Evolutionary conservation across 2,113 vertebrate species (phyloP), one percentile per base, ranked within the genome.

Genomic region (Smithornis capensis): DNA sequence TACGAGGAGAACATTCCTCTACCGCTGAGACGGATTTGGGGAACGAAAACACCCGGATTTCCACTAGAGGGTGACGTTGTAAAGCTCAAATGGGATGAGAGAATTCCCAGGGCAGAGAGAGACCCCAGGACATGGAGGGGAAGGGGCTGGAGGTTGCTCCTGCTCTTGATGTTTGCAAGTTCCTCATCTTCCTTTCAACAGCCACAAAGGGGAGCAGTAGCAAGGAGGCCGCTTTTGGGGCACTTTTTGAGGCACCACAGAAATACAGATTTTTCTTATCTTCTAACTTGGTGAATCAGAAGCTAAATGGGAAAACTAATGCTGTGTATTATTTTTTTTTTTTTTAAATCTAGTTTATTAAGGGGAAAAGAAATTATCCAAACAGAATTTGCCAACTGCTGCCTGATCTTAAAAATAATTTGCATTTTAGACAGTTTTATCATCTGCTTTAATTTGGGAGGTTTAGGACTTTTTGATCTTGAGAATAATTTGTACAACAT

Each of bases 11-110:
- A 42, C 75, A 57, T 40, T 59, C 67, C 55, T 9, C 33, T 4
- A 1, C 11, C 33, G 9, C 40, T 1, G 68, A 57, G 42, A 9
- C 5, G 49, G 7, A 19, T 55, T 8, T 15, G 14, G 15, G 62
- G 19, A 18, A 56, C 60, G 49, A 65, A 75, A 64, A 50, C 29
- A 38, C 38, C 38, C 38, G 62, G 56, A 16, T 67, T 96, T 96
- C 97, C 97, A 97, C 97, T 97, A 97, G 97, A 82, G 97, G 97
- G 97, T 53, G 94, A 68, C 92, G 59, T 97, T 97, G 97, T 96
- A 95, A 96, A 97, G 92, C 95, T 89, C 17, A 94, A 87, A 83
- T 2, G 55, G 53, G 38, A 25, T 6, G 50, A 67, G 50, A 45
- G 70, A 25, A 49, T 21, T 81, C 27, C 64, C 37, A 14, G 42